Conservation (phyloP, 2,888 invertebrate species). For the Drosophila subquinaria region DNA sequence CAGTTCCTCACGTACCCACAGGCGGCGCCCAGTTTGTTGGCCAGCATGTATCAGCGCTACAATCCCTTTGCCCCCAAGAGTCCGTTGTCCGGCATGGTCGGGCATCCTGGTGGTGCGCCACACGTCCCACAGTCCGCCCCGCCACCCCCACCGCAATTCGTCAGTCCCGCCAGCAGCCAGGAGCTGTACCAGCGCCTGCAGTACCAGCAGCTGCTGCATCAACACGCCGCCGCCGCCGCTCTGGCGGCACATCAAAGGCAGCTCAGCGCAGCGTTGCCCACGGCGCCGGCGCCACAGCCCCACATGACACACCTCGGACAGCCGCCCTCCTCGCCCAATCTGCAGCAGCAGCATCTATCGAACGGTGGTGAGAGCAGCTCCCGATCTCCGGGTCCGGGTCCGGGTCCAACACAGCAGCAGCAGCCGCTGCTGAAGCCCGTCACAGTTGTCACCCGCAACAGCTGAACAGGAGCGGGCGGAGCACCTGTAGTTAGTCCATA, state of each 20-base stretch:
- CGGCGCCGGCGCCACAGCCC: slow-evolving; percentile 78
- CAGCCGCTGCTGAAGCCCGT: slow-evolving; percentile 87
- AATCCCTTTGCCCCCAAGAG: slow-evolving; percentile 88
- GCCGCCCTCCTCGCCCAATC: slow-evolving; percentile 57
- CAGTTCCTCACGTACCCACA: slow-evolving; percentile 88
- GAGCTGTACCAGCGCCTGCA: slow-evolving; percentile 86
- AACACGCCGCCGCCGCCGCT: slow-evolving; percentile 85
- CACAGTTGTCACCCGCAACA: slow-evolving; percentile 87
- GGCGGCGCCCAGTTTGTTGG: slow-evolving; percentile 87
- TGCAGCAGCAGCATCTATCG: slow-evolving; percentile 29
- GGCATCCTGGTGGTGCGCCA: slow-evolving; percentile 73
- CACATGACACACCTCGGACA: slow-evolving; percentile 81
- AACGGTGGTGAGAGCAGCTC: slow-evolving; percentile 37
- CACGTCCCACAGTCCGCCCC: slow-evolving; percentile 27
- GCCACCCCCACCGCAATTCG: slow-evolving; percentile 46
- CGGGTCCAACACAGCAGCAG: slow-evolving; percentile 49
- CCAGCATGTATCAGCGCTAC: slow-evolving; percentile 90
- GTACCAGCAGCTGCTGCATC: slow-evolving; percentile 86
- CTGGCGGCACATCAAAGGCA: slow-evolving; percentile 85
- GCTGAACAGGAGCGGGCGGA: slow-evolving; percentile 84
- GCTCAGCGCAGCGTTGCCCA: slow-evolving; percentile 72
- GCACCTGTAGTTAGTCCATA: slow-evolving; percentile 48
- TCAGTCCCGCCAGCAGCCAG: slow-evolving; percentile 85
- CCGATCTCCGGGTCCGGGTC: slow-evolving; percentile 62
- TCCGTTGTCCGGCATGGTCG: slow-evolving; percentile 68